Base-by-base conservation (phyloP, 2,888 invertebrate genomes). In the Mayetiola destructor region DNA sequence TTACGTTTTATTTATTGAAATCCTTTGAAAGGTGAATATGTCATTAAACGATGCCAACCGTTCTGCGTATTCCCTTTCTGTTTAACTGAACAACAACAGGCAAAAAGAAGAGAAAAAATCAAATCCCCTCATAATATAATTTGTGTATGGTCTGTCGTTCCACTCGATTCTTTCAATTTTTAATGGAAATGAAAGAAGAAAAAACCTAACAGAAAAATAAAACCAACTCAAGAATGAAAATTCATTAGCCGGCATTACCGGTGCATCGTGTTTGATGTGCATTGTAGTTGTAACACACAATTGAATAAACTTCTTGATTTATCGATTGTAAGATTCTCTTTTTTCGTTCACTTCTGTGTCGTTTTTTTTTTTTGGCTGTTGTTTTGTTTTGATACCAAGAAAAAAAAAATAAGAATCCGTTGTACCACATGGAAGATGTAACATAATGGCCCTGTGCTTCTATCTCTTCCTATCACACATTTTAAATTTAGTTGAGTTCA, bases 211-310 rank as follows among this genome's bases (percentile, higher is more conserved):
- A n/a, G n/a, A n/a, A n/a, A n/a, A n/a, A n/a, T n/a, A n/a, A n/a
- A n/a, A n/a, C n/a, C n/a, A n/a, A n/a, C n/a, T n/a, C n/a, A n/a
- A n/a, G n/a, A n/a, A n/a, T n/a, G n/a, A n/a, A 40, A 48, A 27
- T 48, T 48, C 48, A 48, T 48, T 48, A 48, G 48, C 27, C 48
- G n/a, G 29, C 10, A 48, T 48, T 27, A 48, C 27, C 48, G 48
- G 48, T 27, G 48, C 48, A 48, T n/a, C 16, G 48, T 48, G 48
- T 48, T 48, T 48, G 48, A 48, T 48, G 48, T 48, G 27, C 27
- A 48, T 48, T 48, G 48, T 48, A 48, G 48, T 48, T 48, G 48
- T 48, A 27, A 48, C 48, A n/a, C n/a, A 48, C 48, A 48, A 48
- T 48, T 48, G 48, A 27, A 48, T 48, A 48, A 48, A 48, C 48